Evolutionary conservation across 1,140 invertebrate species (phyloP).

Genomic region (Drosophila bocqueti): DNA sequence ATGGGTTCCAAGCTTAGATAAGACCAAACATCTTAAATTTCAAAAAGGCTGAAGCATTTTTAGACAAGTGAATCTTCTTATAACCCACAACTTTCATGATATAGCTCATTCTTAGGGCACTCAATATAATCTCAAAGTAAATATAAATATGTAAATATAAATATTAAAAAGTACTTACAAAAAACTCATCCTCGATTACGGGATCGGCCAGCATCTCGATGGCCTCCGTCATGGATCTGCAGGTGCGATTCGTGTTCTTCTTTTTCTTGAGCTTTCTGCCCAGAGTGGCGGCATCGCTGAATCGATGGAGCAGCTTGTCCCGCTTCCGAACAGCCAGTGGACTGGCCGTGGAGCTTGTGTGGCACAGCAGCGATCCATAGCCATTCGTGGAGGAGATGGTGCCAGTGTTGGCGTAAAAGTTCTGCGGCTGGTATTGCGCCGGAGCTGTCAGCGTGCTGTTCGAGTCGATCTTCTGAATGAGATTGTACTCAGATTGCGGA

Average conservation of each 20-base stretch:
- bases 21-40: not conserved
- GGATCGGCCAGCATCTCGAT: conserved; percentile 85
- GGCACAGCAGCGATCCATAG: conserved; percentile 79
- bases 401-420: conserved; percentile 77
- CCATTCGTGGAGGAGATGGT: conserved; percentile 70
- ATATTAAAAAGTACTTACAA: conserved; percentile 71
- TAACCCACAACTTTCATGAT: not conserved
- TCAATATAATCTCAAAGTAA: not conserved
- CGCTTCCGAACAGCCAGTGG: conserved; percentile 78
- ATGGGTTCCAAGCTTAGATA: not conserved
- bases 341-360: conserved; percentile 75
- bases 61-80: too few species aligned
- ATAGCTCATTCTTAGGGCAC: not conserved
- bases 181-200: conserved; percentile 84
- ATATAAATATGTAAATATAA: not conserved
- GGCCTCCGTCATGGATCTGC: conserved; percentile 83
- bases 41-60: accelerated
- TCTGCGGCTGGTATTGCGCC: conserved; percentile 78
- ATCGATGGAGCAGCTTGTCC: conserved; percentile 82
- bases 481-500: conserved; percentile 82
- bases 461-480: conserved; percentile 81
- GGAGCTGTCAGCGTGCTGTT: conserved; percentile 74
- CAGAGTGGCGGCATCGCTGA: conserved; percentile 84
- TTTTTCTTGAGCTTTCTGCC: conserved; percentile 83
- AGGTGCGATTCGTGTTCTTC: conserved; percentile 83